Evolutionary conservation across 2,113 vertebrate genomes (phyloP).

Genomic region (Stegostoma tigrinum): DNA sequence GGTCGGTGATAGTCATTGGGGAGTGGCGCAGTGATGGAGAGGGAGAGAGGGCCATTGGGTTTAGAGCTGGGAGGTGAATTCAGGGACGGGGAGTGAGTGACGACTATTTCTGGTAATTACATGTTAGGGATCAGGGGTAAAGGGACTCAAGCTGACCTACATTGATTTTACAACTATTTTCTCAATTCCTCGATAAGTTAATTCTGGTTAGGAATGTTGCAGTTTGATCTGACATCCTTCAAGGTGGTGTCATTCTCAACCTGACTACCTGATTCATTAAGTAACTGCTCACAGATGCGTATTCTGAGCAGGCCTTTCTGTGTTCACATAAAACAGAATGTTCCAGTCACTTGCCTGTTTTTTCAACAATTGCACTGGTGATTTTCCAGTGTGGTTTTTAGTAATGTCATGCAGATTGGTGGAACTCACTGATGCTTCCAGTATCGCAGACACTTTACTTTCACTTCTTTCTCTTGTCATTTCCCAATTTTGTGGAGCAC

Average conservation of each 20-base stretch:
- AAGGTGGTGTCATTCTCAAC: background rate
- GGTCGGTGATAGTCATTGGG: no score
- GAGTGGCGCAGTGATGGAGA: no score
- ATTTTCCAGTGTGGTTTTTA: slow-evolving; percentile 7
- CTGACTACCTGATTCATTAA: background rate
- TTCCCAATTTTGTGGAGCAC: background rate
- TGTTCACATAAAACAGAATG: background rate
- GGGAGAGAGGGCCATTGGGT: no score
- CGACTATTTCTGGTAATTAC: no score
- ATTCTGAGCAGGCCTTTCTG: background rate
- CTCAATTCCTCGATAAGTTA: background rate
- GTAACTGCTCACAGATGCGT: background rate
- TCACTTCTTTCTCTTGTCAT: slow-evolving; percentile 20
- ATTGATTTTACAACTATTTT: background rate
- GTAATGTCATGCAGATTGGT: background rate
- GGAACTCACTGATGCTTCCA: background rate
- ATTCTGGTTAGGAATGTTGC: background rate
- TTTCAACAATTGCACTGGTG: slow-evolving; percentile 22
- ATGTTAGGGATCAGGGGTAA: background rate
- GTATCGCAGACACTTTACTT: background rate
- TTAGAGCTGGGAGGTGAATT: no score
- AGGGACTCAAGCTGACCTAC: background rate
- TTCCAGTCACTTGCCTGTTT: background rate
- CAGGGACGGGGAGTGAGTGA: no score
- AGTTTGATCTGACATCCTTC: background rate